Evolutionary conservation across 2,888 invertebrate genomes (phyloP).

Genomic region (Phyllotreta striolata): DNA sequence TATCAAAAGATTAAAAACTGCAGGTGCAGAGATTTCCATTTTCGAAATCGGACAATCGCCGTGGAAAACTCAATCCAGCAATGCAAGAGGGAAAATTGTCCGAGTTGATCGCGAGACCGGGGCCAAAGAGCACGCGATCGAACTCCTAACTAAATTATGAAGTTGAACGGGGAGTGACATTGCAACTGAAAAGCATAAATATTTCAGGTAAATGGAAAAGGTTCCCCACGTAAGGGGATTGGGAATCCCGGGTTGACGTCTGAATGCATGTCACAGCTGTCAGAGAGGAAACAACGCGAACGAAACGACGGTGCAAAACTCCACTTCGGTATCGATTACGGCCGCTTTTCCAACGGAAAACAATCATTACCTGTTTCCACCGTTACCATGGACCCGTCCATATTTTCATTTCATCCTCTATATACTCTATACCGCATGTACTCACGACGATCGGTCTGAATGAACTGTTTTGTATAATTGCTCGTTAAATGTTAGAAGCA

Average conservation of each 20-base stretch:
- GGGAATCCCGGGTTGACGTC: constrained; percentile 40
- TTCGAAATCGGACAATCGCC: too few species aligned
- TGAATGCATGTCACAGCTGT: constrained; percentile 47
- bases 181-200: constrained; percentile 48
- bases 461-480: too few species aligned
- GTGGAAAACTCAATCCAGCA: too few species aligned
- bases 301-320: constrained; percentile 32
- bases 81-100: not conserved
- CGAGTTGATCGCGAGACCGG: not conserved
- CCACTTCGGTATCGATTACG: constrained; percentile 37
- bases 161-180: constrained; percentile 39
- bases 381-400: constrained; percentile 26
- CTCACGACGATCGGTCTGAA: not conserved
- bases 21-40: too few species aligned
- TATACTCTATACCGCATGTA: not conserved
- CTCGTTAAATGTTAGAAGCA: too few species aligned
- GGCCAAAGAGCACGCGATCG: constrained; percentile 20
- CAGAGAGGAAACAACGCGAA: constrained; percentile 37
- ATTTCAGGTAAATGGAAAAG: constrained; percentile 48
- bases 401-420: constrained; percentile 16
- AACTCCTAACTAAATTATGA: constrained; percentile 38
- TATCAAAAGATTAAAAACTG: too few species aligned
- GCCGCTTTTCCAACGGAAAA: constrained; percentile 35
- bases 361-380: constrained; percentile 38
- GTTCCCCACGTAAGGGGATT: constrained; percentile 42